Evolutionary conservation across 2,888 invertebrate genomes (phyloP), one percentile per base, ranked within the genome.

Genomic region (Mimachlamys varia): DNA sequence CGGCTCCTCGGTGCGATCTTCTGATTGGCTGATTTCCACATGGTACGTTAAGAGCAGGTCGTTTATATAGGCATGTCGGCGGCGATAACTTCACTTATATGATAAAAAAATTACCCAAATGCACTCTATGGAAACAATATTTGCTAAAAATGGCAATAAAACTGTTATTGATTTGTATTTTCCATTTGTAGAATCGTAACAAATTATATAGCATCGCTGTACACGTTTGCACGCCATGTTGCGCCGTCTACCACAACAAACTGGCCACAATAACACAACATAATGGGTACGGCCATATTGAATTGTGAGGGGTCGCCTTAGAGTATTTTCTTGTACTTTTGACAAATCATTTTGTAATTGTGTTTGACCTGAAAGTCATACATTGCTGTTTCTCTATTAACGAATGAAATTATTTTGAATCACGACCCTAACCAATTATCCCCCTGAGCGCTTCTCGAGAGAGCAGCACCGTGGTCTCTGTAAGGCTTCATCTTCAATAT

Each of bases 321-420:
- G 33, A 76, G 12, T 27, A 33, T 76, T 13, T 27, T 27, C 22
- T 15, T 27, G 27, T 15, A 27, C 33, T 76, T 76, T 76, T 76
- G 76, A 76, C 76, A 76, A 76, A 76, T 76, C 33, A 76, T 76
- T 76, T 76, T 33, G 76, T 76, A 76, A 76, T 76, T 76, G 76
- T 33, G 33, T 76, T 76, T 33, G 76, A 76, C 13, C 76, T 33
- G 76, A 76, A 76, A 76, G 27, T 76, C 76, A 76, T 76, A 33
- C 76, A 76, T 76, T 27, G 76, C 76, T 76, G 76, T 76, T 22
- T 76, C 76, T 76, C 76, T 76, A 76, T 76, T 76, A 76, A 33
- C 5, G 76, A 33, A 33, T 27, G 58, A 76, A 33, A 76, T 76
- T 27, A 33, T 33, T 33, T 76, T 76, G 76, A 76, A 76, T 76